Evolutionary conservation across 2,888 invertebrate species (phyloP), one percentile per base, ranked within the genome.

Genomic region (Cantharis lateralis): DNA sequence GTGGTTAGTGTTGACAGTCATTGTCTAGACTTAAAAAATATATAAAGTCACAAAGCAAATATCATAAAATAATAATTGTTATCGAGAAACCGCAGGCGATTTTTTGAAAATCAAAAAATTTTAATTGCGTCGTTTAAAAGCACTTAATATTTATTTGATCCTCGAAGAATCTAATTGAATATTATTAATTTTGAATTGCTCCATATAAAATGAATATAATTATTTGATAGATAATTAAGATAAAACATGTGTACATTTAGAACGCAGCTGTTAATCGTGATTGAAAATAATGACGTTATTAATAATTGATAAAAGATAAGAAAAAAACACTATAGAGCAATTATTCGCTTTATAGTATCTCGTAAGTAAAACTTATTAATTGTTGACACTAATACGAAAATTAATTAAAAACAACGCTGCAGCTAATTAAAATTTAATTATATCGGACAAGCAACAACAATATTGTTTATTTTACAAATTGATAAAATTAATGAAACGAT

Each of bases 1-100:
- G 75, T 73, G 48, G 48, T 63, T 62, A 68, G 68, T 62, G 80
- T 79, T 80, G 81, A 81, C 81, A 81, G 80, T 78, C 79, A 81
- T 76, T 78, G 80, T 80, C 80, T 79, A 80, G 80, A 74, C 69
- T 61, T 20, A 71, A 71, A 48, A 70, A 68, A 77, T 68, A 75
- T 77, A 74, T 77, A 62, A 63, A 75, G 74, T 62, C 71, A 74
- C 62, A 77, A 74, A 74, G 64, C 62, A 74, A 71, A 77, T 77
- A 48, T 9, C n/a, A 48, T 10, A 32, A 32, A 32, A 32, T 10
- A 32, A 13, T 32, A 48, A 24, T 24, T 24, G 9, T 48, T 48
- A n/a, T 48, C 13, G n/a, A 48, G n/a, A n/a, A 7, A 7, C 48
- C 48, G n/a, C n/a, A 48, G 48, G 48, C n/a, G 48, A 48, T n/a